Percentiles rank a stretch among this genome's conserved stretches.
Evolutionary conservation across 1,140 invertebrate genomes (phyloP).

Genomic region (Drosophila pseudoobscura): DNA sequence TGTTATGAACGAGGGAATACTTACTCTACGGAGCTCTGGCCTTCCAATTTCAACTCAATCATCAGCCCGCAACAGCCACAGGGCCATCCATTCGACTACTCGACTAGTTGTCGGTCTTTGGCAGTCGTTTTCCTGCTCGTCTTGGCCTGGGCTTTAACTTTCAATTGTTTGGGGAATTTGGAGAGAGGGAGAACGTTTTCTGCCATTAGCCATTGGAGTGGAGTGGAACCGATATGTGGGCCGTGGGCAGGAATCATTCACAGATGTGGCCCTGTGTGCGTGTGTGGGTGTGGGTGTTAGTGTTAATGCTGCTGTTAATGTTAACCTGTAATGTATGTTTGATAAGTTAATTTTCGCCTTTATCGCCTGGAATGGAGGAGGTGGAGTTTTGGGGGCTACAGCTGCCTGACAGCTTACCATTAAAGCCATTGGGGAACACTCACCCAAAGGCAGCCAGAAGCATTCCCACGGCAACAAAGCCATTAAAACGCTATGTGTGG

Average conservation of each 20-base stretch:
- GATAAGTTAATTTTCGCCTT: conserved; percentile 76
- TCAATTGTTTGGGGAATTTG: conserved; percentile 75
- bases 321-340: conserved; percentile 79
- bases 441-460: conserved; percentile 18
- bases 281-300: conserved; percentile 45
- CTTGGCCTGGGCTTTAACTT: conserved; percentile 37
- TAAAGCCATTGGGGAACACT: conserved; percentile 29
- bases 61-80: conserved; percentile 28
- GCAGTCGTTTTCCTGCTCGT: neutral
- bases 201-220: conserved; percentile 57
- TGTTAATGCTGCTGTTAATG: conserved; percentile 76
- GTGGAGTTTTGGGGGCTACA: neutral
- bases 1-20: neutral
- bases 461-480: conserved; percentile 68
- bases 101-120: conserved; percentile 4
- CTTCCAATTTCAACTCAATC: conserved; percentile 41
- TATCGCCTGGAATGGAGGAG: conserved; percentile 22
- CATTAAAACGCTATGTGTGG: conserved; percentile 62
- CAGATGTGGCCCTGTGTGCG: conserved; percentile 3
- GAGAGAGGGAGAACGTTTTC: conserved; percentile 52
- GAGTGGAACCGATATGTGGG: conserved; percentile 5
- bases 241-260: neutral
- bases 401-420: conserved; percentile 35
- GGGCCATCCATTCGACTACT: neutral
- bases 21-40: neutral